Percentiles rank a stretch among this genome's conserved stretches.
Conservation (phyloP, 1,140 invertebrate species). For the Epicauta chinensis region DNA sequence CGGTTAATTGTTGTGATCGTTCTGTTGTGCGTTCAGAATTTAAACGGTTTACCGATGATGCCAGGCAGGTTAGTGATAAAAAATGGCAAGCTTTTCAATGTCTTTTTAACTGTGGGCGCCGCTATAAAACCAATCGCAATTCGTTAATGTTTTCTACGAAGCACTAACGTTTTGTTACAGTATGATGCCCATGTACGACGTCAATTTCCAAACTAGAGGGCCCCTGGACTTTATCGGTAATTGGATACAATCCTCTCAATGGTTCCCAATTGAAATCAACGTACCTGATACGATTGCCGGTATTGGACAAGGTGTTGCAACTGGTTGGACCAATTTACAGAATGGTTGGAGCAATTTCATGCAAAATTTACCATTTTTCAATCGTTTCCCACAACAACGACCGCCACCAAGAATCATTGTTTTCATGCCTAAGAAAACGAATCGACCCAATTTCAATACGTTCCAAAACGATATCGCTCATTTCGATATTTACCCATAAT, state of each 20-base stretch:
- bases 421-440: conserved; percentile 3
- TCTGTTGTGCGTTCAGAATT: too few species aligned
- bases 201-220: conserved; percentile 11
- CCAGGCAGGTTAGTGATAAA: too few species aligned
- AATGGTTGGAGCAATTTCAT: conserved; percentile 14
- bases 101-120: too few species aligned
- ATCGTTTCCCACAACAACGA: conserved; percentile 7
- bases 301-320: conserved; percentile 17
- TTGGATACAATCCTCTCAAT: conserved; percentile 29
- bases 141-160: too few species aligned
- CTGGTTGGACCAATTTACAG: conserved; percentile 8
- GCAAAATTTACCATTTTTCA: conserved; percentile 27
- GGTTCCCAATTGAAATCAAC: conserved; percentile 37
- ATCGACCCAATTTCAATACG: background rate
- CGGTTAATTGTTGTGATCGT: too few species aligned
- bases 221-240: conserved; percentile 29
- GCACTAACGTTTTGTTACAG: conserved; percentile 2
- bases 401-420: conserved; percentile 12
- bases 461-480: conserved; percentile 1
- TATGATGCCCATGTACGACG: background rate
- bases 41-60: too few species aligned
- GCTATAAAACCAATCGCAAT: too few species aligned
- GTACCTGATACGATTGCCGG: conserved; percentile 30
- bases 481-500: conserved; percentile 19
- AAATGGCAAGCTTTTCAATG: too few species aligned